Base-by-base conservation (phyloP, 2,113 vertebrate genomes). In the Bos taurus region DNA sequence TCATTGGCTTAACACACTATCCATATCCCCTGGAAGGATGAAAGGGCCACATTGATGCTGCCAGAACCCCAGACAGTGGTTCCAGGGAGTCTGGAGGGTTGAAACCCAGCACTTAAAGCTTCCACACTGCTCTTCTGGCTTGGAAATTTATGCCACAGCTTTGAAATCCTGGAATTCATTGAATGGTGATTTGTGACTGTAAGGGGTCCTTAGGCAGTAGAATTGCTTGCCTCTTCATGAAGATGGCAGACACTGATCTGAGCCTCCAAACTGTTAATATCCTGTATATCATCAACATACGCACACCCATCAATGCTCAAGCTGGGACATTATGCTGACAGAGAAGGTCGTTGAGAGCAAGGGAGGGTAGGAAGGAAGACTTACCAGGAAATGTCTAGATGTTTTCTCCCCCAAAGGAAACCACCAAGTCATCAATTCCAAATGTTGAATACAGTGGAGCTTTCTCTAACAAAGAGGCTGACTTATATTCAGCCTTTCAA, bases 81-180 rank as follows among this genome's bases (percentile, higher is more conserved):
- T 92, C 95, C 95, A 94, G 62, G 9, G 81, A 95, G 88, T 92
- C 81, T 74, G 7, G 19, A 56, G 91, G 52, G 19, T 30, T 59
- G 97, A 94, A 96, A 88, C 48, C 64, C 93, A 83, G 92, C 82
- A 25, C 78, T 67, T n/a, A 90, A 30, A n/a, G 43, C n/a, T n/a
- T 57, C 90, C 46, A 30, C 4, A 15, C 93, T 62, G 12, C 62
- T 90, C 50, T 36, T 84, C 57, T n/a, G 92, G 57, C 54, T 74
- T 50, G 74, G 60, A 80, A 48, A 80, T 40, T 12, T 64, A 64
- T 0, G 6, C 80, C 43, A 5, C n/a, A 26, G 88, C 56, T 83
- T 71, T 40, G 97, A 57, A 54, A 83, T 64, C 54, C 62, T 60
- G 78, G 96, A 57, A 43, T 88, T 21, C 2, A 33, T 7, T 13